Conservation (phyloP, 2,888 invertebrate genomes). For the Notocelia uddmanniana region DNA sequence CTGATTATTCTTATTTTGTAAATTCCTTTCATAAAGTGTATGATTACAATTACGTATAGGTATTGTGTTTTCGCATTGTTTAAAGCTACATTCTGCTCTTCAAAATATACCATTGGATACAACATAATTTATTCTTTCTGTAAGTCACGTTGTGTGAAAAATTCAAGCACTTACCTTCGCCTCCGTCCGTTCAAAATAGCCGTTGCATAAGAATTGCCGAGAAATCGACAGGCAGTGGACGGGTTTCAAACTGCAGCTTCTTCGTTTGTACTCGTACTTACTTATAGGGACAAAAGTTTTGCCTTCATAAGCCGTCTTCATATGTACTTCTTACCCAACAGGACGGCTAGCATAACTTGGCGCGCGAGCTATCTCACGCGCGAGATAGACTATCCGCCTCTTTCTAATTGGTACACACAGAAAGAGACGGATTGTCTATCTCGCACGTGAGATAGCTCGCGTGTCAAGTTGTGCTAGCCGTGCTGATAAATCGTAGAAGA, state of each 20-base stretch:
- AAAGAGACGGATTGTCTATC: too few relatives aligned
- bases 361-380: too few relatives aligned
- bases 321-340: not conserved
- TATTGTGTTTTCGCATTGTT: too few relatives aligned
- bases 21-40: too few relatives aligned
- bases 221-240: conserved; percentile 24
- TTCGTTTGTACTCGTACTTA: not conserved
- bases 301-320: not conserved
- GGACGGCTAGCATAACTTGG: too few relatives aligned
- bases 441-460: too few relatives aligned
- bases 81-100: not conserved
- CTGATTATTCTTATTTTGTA: too few relatives aligned
- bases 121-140: conserved; percentile 3
- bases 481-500: too few relatives aligned
- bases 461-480: too few relatives aligned
- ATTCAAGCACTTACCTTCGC: not conserved
- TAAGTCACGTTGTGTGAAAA: conserved; percentile 22
- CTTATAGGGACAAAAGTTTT: not conserved
- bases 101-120: not conserved
- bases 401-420: too few relatives aligned
- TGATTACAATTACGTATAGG: too few relatives aligned
- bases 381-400: too few relatives aligned
- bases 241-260: not conserved
- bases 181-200: not conserved
- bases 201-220: conserved; percentile 7